phyloP scores from a whole-genome alignment of 2,888 invertebrate species.

The Pristionchus maxplancki region DNA sequence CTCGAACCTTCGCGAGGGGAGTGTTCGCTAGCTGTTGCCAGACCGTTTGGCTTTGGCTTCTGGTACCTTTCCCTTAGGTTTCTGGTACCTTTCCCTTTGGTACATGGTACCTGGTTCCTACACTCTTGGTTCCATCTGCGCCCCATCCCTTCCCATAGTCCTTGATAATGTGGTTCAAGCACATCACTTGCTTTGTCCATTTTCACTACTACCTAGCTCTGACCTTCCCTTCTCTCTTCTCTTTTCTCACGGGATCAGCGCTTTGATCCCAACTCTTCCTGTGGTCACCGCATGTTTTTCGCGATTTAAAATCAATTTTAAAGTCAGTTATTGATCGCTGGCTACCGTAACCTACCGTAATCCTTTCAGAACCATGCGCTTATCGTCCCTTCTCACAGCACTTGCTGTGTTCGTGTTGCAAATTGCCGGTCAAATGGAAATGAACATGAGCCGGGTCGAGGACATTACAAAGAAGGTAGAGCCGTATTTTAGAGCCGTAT shows the following conservation, averaged over 20 bases:
- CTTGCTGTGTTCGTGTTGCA: constrained; percentile 30
- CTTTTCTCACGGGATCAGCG: background rate
- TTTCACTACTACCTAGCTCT: background rate
- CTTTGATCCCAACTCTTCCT: constrained; percentile 1
- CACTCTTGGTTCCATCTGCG: background rate
- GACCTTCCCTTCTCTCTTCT: background rate
- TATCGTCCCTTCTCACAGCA: constrained; percentile 12
- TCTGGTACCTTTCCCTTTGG: no score
- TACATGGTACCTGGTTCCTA: no score
- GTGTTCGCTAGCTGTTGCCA: no score
- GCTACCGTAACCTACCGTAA: background rate
- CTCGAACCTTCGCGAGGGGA: background rate
- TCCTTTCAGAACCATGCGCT: constrained; percentile 8
- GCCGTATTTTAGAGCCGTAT: background rate
- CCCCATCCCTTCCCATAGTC: background rate
- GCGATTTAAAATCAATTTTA: background rate
- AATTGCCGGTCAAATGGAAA: background rate
- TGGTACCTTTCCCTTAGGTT: no score
- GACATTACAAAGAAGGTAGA: background rate
- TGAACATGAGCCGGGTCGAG: background rate
- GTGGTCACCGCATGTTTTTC: constrained; percentile 10
- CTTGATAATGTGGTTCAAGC: constrained; percentile 38
- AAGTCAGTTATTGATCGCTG: background rate
- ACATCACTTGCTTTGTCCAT: constrained; percentile 17
- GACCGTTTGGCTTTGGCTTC: no score